phyloP scores from a whole-genome alignment of 2,888 invertebrate genomes.

The Caenorhabditis becei region DNA sequence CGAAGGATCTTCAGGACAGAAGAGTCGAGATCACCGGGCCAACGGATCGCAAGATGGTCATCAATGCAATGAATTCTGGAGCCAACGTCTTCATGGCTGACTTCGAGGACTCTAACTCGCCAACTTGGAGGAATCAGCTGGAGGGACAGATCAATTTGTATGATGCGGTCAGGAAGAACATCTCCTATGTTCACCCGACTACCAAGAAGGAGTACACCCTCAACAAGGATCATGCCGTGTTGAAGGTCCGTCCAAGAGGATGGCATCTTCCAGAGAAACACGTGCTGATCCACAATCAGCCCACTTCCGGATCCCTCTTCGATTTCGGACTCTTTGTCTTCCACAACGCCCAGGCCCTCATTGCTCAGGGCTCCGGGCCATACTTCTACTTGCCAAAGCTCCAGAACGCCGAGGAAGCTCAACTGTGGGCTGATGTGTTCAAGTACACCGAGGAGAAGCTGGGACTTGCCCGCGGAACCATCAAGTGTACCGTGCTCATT shows the following conservation, averaged over 20 bases:
- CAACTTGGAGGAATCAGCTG: conserved; percentile 87
- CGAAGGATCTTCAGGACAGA: conserved; percentile 77
- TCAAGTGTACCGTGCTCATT: conserved; percentile 87
- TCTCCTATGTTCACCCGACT: conserved; percentile 80
- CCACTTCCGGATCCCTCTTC: conserved; percentile 86
- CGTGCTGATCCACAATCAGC: conserved; percentile 80
- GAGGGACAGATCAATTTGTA: conserved; percentile 86
- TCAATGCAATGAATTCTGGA: conserved; percentile 86
- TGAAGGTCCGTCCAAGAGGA: conserved; percentile 87
- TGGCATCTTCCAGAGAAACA: conserved; percentile 87
- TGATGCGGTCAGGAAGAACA: conserved; percentile 84
- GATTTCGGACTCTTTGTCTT: conserved; percentile 87
- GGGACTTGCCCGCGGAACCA: conserved; percentile 85
- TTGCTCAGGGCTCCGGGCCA: conserved; percentile 85
- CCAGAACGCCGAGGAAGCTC: conserved; percentile 86
- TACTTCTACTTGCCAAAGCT: conserved; percentile 88
- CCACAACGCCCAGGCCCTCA: conserved; percentile 85
- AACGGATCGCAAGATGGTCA: conserved; percentile 85
- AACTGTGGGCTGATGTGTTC: conserved; percentile 87
- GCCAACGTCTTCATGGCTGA: conserved; percentile 82
- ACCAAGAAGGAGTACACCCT: conserved; percentile 80
- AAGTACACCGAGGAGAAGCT: conserved; percentile 84
- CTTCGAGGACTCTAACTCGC: conserved; percentile 86
- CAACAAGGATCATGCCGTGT: conserved; percentile 84
- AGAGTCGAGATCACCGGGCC: conserved; percentile 84